These are phyloP conservation scores for Anomalospiza imberbis DNA, from an alignment of 2,797 vertebrate genomes.

Conservation along the genomic window DNA sequence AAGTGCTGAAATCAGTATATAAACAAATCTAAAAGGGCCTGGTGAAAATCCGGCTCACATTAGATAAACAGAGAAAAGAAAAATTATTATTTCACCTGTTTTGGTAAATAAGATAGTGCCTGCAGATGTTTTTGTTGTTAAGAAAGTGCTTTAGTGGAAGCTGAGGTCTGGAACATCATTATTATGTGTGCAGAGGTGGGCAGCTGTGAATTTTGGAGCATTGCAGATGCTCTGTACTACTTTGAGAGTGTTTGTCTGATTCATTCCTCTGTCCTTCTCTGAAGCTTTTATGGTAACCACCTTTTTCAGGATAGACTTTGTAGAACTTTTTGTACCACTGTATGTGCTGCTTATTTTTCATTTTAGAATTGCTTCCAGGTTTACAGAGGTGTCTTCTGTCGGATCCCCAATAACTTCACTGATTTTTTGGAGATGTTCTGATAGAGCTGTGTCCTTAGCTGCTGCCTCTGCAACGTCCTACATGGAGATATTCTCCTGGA, in stretches of 20 bases:
- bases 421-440: neutral
- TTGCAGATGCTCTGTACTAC: neutral
- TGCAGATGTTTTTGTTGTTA: neutral
- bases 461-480: neutral
- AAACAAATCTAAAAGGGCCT: neutral
- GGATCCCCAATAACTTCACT: neutral
- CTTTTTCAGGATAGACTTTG: neutral
- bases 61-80: neutral
- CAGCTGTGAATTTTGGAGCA: neutral
- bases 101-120: neutral
- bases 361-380: neutral
- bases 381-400: neutral
- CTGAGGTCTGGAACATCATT: neutral
- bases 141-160: neutral
- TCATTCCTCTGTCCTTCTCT: neutral
- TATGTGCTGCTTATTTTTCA: neutral
- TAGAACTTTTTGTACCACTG: neutral
- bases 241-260: neutral
- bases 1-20: neutral
- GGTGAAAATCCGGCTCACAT: neutral
- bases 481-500: neutral
- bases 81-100: neutral
- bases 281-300: neutral
- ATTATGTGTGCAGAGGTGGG: neutral
- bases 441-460: neutral